These are phyloP conservation scores for Zophobas atratus DNA, from an alignment of 1,140 invertebrate species.

Conservation along the genomic window DNA sequence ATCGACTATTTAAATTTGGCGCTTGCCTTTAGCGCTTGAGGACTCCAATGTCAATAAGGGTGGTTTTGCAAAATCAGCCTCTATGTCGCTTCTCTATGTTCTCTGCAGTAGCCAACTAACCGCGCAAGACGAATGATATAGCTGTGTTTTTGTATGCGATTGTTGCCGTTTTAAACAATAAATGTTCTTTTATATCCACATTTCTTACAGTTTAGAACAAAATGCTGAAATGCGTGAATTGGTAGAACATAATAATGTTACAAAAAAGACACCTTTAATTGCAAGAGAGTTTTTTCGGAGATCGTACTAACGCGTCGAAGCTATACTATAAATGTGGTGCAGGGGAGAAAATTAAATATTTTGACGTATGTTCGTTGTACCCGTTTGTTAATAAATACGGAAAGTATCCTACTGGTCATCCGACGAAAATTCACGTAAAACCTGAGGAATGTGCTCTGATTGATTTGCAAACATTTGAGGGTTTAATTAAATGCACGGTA, in stretches of 20 bases:
- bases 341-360: constrained; percentile 64
- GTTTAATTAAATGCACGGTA: constrained; percentile 61
- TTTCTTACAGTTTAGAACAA: background rate
- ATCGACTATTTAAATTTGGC: too few species aligned
- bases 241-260: constrained; percentile 1
- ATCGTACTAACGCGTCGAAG: constrained; percentile 33
- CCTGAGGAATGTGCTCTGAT: constrained; percentile 18
- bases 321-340: constrained; percentile 38
- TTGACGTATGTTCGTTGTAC: constrained; percentile 64
- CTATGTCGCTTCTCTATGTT: too few species aligned
- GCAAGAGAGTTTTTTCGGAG: constrained; percentile 42
- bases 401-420: constrained; percentile 65
- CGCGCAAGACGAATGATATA: too few species aligned
- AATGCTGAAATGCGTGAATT: background rate
- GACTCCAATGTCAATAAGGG: too few species aligned
- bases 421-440: constrained; percentile 48
- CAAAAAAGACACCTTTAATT: background rate
- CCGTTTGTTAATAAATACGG: constrained; percentile 62
- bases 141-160: background rate
- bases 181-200: too few species aligned
- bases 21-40: too few species aligned
- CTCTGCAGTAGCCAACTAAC: too few species aligned
- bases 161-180: background rate
- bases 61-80: too few species aligned
- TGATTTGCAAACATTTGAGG: constrained; percentile 47